Base-by-base conservation (phyloP, 1,140 invertebrate species). In the Drosophila guanche region DNA sequence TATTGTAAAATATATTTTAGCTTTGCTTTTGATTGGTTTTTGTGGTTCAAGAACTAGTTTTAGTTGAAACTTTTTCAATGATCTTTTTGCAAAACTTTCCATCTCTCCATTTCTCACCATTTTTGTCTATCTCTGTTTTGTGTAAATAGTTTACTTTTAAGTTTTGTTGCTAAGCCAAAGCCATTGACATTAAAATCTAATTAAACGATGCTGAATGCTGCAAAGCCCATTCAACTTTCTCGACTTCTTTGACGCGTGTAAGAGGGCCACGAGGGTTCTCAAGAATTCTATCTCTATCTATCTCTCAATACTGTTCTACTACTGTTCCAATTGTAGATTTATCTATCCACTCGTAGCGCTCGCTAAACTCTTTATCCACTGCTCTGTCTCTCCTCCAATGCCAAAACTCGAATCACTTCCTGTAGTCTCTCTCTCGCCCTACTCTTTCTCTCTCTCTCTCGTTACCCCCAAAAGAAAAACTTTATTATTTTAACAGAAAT, bases 341-440 rank as follows among this genome's bases (percentile, higher is more conserved):
- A 62, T 46, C 76, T 78, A 72, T 60, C 68, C 57, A 72, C 70
- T 66, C 16, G 71, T 74, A 74, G 71, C 69, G 60, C 74, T 78
- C 68, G 51, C 60, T 70, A 55, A 45, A 45, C 55, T 65, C 52
- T 45, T 33, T 57, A 52, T 42, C 16, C 76, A 59, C 77, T 81
- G 45, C 70, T 53, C 29, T 56, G 27, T 57, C n/a, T 37, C n/a
- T 33, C 29, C 48, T 50, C 7, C 23, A 50, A 53, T 27, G 60
- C 37, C 29, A 12, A 42, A 22, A 40, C 67, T 48, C 27, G 10
- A 75, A 55, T 54, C 25, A 66, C 61, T 47, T 53, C 47, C 62
- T 48, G 62, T 68, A 68, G 65, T 25, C 50, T 37, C 33, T 37
- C 33, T 10, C 10, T 12, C 33, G 1, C 33, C 1, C 8, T 1